Evolutionary conservation across 1,140 invertebrate genomes (phyloP), one percentile per base, ranked within the genome.

Genomic region (Eupristina koningsbergeri): DNA sequence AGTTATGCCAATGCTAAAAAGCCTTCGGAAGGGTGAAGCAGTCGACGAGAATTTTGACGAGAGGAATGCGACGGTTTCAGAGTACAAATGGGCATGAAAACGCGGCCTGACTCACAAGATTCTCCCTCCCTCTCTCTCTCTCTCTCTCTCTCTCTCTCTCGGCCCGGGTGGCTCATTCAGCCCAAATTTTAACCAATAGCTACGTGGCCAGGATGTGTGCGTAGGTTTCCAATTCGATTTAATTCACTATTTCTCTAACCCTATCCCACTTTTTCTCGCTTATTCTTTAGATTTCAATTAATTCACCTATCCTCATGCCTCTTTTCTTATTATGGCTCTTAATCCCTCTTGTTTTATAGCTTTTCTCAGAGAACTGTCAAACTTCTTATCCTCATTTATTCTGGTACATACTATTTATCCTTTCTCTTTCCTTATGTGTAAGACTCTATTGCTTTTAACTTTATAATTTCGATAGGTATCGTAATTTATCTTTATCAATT

Each of bases 1-100:
- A 84, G 81, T 85, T 84, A 84, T 84, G 85, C 85, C 82, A 81
- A 84, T 85, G 77, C 36, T 80, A 85, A 85, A 85, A 85, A 81
- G 69, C 50, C 45, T 63, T 75, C 58, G 67, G 47, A 80, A 77
- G 75, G 80, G 80, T 69, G 79, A 79, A 47, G 64, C 50, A 36
- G 75, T 61, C 71, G 53, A 83, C 84, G 76, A 73, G 86, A 79
- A 85, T 85, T 86, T 81, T 81, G 87, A 84, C 84, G 86, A 87
- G 83, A 79, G 83, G 80, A 58, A 86, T 82, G 80, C 78, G 69
- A 80, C 77, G 83, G 45, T 80, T 74, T 75, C 69, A 34, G 41
- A 45, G 53, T 84, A 84, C 83, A 84, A 84, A 79, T 79, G 83
- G 76, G 77, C 77, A 80, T 80, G 83, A 80, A 79, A 79, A 84